Base-by-base conservation (phyloP, 2,797 vertebrate genomes). In the Melanotaenia maccullochi region DNA sequence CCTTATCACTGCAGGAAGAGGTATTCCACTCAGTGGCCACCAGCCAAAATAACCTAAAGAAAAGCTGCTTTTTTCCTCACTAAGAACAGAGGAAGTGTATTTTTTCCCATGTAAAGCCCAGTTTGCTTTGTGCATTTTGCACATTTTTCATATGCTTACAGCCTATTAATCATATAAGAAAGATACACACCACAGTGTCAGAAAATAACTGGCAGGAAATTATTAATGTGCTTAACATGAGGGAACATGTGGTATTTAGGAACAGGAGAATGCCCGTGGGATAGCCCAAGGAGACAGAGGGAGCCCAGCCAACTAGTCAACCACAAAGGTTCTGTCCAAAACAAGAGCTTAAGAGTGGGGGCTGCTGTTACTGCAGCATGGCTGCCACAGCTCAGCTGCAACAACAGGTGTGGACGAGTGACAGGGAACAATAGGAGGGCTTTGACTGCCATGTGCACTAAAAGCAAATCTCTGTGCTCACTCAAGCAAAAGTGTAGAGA, bases 371-470 rank as follows among this genome's bases (percentile, higher is more conserved):
- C 79, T 79, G 76, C 59, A 35, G 79, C 64, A 64, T 38, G 81
- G 79, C 87, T 86, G 88, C 84, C 65, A 60, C 65, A 76, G 82
- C 82, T 89, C 84, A 85, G 76, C 84, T 88, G 80, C 87, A 86
- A 90, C 84, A 88, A 93, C 94, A 95, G 94, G 94, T 95, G 94
- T 93, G 90, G 81, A 84, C 51, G 73, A 88, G 84, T 85, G 89
- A 91, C 79, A 67, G 75, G 65, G 79, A 90, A 91, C 88, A 89
- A 91, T 87, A 64, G 86, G 70, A 71, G 42, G 49, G 73, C 60
- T 78, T 65, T 66, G 65, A 30, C 49, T 51, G 59, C 54, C 76
- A 65, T 84, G 82, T 65, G 76, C 65, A 65, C 75, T 14, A 51
- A 68, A 69, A 58, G 69, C 1, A 25, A 76, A 49, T 44, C 32